Conservation (phyloP, 2,888 invertebrate genomes). For the Euphydryas editha region DNA sequence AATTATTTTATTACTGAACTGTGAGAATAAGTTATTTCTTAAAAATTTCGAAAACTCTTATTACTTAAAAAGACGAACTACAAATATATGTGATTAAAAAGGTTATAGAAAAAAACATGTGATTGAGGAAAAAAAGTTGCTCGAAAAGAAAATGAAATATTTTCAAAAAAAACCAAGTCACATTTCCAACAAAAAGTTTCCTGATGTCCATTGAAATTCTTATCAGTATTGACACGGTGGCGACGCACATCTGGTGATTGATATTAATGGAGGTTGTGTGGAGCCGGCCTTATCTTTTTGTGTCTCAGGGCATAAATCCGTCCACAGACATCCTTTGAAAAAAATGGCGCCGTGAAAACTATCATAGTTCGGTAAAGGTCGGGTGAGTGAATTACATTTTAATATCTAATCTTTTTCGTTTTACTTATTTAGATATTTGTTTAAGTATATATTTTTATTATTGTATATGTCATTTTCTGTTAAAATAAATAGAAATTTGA, state of each 20-base stretch:
- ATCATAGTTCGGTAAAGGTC: slow-evolving; percentile 20
- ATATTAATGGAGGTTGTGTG: slow-evolving; percentile 67
- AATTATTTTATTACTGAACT: no score
- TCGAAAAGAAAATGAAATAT: slow-evolving; percentile 4
- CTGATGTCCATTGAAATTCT: slow-evolving; percentile 61
- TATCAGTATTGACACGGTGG: slow-evolving; percentile 63
- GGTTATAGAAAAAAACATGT: background rate
- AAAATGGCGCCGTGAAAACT: slow-evolving; percentile 19
- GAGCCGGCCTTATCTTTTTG: slow-evolving; percentile 67
- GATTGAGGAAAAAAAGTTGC: background rate
- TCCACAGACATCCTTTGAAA: slow-evolving; percentile 50
- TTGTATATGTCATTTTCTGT: no score
- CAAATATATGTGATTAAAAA: background rate
- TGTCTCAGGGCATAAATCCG: slow-evolving; percentile 56
- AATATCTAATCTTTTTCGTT: background rate
- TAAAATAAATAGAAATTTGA: no score
- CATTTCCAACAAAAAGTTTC: slow-evolving; percentile 27
- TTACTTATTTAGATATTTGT: background rate
- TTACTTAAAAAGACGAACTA: background rate
- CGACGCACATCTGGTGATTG: slow-evolving; percentile 65
- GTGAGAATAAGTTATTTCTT: no score
- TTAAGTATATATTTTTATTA: background rate
- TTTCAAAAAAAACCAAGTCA: slow-evolving; percentile 7
- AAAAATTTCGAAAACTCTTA: background rate
- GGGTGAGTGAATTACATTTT: slow-evolving; percentile 32